Percentiles rank a stretch among this genome's conserved stretches.
Conservation (phyloP, 2,888 invertebrate species). For the Coelogynopora nodosa region DNA sequence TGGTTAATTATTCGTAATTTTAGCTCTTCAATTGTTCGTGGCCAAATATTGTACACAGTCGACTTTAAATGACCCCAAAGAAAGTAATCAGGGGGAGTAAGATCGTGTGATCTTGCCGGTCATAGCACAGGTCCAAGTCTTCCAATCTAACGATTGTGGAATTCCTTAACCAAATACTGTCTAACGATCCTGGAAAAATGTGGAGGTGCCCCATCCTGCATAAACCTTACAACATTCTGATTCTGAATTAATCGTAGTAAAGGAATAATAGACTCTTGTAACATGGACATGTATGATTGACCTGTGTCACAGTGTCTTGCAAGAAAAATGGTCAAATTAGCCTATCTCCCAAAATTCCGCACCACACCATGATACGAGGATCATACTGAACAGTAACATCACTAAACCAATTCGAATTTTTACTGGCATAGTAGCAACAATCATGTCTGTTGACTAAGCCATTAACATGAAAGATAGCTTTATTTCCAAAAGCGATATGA, state of each 20-base stretch:
- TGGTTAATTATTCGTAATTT: background rate
- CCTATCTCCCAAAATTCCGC: background rate
- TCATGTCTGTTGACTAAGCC: background rate
- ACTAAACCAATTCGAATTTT: background rate
- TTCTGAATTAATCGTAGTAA: background rate
- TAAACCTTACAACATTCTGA: background rate
- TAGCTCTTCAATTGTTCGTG: background rate
- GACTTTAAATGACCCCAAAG: too few relatives aligned
- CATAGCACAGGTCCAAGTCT: background rate
- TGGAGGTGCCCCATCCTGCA: background rate
- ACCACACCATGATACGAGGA: background rate
- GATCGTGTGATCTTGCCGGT: background rate
- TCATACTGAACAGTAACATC: background rate
- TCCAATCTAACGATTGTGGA: background rate
- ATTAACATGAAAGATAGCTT: background rate
- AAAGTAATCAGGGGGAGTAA: too few relatives aligned
- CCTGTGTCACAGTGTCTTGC: background rate
- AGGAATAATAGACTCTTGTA: background rate
- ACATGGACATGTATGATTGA: background rate
- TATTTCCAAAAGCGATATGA: background rate
- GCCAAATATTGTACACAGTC: background rate
- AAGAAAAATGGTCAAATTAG: background rate
- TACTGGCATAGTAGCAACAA: background rate
- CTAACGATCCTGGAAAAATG: background rate
- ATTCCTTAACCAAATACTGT: background rate